These are phyloP conservation scores for Oryzias celebensis DNA, from an alignment of 2,113 vertebrate species.

Conservation along the genomic window DNA sequence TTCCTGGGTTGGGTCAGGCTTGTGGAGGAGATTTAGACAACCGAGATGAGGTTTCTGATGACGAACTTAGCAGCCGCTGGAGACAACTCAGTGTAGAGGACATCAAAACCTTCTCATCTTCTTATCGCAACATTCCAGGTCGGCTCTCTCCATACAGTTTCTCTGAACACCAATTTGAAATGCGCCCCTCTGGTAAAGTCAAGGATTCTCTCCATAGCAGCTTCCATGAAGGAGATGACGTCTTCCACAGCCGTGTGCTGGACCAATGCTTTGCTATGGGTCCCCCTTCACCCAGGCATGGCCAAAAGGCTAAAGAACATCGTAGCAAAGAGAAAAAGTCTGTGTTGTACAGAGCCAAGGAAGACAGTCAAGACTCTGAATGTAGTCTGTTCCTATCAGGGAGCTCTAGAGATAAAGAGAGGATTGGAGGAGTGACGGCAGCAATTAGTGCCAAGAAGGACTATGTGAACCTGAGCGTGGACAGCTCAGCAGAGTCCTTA, in stretches of 20 bases:
- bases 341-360: slow-evolving; percentile 78
- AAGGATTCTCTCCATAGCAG: slow-evolving; percentile 86
- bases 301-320: slow-evolving; percentile 76
- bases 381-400: slow-evolving; percentile 83
- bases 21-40: slow-evolving; percentile 35
- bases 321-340: slow-evolving; percentile 79
- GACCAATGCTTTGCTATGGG: slow-evolving; percentile 84
- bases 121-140: slow-evolving; percentile 77
- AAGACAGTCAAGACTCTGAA: slow-evolving; percentile 82
- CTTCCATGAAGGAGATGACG: slow-evolving; percentile 88
- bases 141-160: slow-evolving; percentile 85
- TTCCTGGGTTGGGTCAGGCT: slow-evolving; percentile 55
- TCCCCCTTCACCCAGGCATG: slow-evolving; percentile 61
- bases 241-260: slow-evolving; percentile 81
- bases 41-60: slow-evolving; percentile 71
- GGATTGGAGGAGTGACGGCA: slow-evolving; percentile 29
- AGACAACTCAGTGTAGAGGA: slow-evolving; percentile 90
- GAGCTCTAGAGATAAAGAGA: slow-evolving; percentile 83
- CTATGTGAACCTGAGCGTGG: slow-evolving; percentile 81
- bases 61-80: slow-evolving; percentile 83
- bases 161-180: slow-evolving; percentile 82
- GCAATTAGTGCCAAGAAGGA: slow-evolving; percentile 75
- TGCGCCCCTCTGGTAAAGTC: slow-evolving; percentile 76
- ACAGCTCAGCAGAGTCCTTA: slow-evolving; percentile 87
- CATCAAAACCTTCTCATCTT: slow-evolving; percentile 80